These are phyloP conservation scores for Poeciliopsis paucimaculata DNA, from an alignment of 2,797 vertebrate genomes.

Conservation along the genomic window DNA sequence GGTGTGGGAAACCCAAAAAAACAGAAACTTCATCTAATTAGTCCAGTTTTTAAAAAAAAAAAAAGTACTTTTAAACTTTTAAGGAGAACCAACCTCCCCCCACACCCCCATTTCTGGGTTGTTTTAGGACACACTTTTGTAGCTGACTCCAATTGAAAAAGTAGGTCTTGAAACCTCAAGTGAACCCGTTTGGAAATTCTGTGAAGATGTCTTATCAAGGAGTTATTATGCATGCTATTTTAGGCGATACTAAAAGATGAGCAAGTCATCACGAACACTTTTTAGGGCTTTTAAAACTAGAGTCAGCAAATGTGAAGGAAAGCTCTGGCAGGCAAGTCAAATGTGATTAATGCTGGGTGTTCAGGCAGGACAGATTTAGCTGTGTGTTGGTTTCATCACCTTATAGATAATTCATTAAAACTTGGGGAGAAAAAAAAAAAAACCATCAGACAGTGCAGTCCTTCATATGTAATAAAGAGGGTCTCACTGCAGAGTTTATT, in stretches of 20 bases:
- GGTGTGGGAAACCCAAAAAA: background rate
- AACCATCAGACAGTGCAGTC: background rate
- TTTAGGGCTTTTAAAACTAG: constrained; percentile 1
- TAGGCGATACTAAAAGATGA: background rate
- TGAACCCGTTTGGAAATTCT: constrained; percentile 18
- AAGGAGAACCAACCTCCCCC: too few species aligned
- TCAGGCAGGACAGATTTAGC: background rate
- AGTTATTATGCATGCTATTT: background rate
- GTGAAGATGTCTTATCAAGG: background rate
- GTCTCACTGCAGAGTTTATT: background rate
- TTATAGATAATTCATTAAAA: background rate
- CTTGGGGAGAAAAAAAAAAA: background rate
- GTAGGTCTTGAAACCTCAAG: constrained; percentile 12
- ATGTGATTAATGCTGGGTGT: background rate
- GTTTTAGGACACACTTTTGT: background rate
- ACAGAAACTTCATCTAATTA: background rate
- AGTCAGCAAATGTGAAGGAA: constrained; percentile 3
- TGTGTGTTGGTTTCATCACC: background rate
- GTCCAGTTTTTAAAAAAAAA: background rate
- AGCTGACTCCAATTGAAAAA: background rate
- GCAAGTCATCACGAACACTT: background rate
- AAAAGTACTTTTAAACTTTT: background rate
- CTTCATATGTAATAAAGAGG: background rate
- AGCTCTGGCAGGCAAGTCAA: background rate
- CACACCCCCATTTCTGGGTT: background rate